Evolutionary conservation across 2,888 invertebrate genomes (phyloP).

Genomic region (Noctuana brunneofusca): DNA sequence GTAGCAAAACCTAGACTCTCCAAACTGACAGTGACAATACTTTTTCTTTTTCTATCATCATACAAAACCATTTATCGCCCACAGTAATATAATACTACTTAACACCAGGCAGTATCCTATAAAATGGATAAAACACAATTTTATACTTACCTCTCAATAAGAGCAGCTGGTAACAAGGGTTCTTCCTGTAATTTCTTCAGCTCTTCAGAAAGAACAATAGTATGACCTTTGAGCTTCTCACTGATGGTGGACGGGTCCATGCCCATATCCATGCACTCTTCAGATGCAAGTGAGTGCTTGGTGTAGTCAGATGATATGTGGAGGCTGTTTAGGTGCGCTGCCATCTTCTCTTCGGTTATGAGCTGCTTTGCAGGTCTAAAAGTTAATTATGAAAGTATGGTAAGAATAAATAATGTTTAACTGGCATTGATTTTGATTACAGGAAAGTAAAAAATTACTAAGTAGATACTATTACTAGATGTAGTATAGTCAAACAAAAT

Average conservation of each 20-base stretch:
- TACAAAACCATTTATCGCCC: too few relatives aligned
- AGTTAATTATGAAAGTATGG: too few relatives aligned
- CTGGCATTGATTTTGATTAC: too few relatives aligned
- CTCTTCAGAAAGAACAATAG: slow-evolving; percentile 87
- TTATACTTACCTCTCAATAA: slow-evolving; percentile 79
- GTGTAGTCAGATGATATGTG: slow-evolving; percentile 85
- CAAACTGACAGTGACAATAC: too few relatives aligned
- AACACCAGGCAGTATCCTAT: not conserved
- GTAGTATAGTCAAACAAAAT: too few relatives aligned
- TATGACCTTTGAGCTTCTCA: slow-evolving; percentile 76
- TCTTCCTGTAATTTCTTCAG: slow-evolving; percentile 85
- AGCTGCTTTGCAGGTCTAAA: slow-evolving; percentile 87
- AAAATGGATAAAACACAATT: not conserved
- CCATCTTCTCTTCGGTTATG: slow-evolving; percentile 93
- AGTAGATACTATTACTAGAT: too few relatives aligned
- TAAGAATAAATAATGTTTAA: too few relatives aligned
- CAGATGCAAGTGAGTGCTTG: slow-evolving; percentile 52
- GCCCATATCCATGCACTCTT: slow-evolving; percentile 63
- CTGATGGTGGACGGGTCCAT: slow-evolving; percentile 52
- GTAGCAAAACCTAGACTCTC: too few relatives aligned
- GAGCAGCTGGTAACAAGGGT: slow-evolving; percentile 85
- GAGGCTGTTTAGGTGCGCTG: slow-evolving; percentile 89
- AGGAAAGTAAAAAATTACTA: too few relatives aligned
- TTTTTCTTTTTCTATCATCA: too few relatives aligned
- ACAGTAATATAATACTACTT: too few relatives aligned